A percentile compares a stretch with the other conserved stretches of the same genome.
Conservation (phyloP, 2,797 vertebrate genomes). For the Austrolebias charrua region DNA sequence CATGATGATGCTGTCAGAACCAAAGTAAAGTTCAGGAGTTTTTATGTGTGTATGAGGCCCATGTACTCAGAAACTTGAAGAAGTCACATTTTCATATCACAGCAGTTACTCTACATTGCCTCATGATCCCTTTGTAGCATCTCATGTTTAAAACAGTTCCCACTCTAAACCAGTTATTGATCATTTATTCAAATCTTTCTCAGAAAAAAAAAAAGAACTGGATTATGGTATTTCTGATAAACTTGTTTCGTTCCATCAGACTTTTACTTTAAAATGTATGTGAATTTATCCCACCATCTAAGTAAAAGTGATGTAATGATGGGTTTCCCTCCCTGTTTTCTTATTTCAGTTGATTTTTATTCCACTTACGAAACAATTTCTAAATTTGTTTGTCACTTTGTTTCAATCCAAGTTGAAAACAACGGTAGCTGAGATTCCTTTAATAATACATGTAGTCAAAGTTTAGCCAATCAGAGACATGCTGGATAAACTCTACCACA, state of each 20-base stretch:
- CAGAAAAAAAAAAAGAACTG: constrained; percentile 2
- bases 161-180: constrained; percentile 59
- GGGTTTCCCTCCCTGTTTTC: too few relatives aligned
- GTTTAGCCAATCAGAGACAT: too few relatives aligned
- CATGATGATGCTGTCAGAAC: constrained; percentile 4
- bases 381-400: too few relatives aligned
- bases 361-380: too few relatives aligned
- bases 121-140: constrained; percentile 55
- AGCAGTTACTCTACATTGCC: constrained; percentile 61
- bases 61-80: constrained; percentile 2
- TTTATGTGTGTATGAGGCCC: not conserved
- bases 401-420: too few relatives aligned
- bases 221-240: constrained; percentile 27
- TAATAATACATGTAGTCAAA: too few relatives aligned
- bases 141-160: constrained; percentile 67
- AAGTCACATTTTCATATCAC: constrained; percentile 24
- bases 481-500: too few relatives aligned
- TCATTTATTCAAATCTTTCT: constrained; percentile 64
- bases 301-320: constrained; percentile 49
- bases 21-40: constrained; percentile 6
- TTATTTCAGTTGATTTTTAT: too few relatives aligned
- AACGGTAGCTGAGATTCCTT: too few relatives aligned
- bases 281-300: constrained; percentile 2
- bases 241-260: not conserved
- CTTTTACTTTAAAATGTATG: constrained; percentile 32